Evolutionary conservation across 2,888 invertebrate species (phyloP).

Genomic region (Dilophus febrilis): DNA sequence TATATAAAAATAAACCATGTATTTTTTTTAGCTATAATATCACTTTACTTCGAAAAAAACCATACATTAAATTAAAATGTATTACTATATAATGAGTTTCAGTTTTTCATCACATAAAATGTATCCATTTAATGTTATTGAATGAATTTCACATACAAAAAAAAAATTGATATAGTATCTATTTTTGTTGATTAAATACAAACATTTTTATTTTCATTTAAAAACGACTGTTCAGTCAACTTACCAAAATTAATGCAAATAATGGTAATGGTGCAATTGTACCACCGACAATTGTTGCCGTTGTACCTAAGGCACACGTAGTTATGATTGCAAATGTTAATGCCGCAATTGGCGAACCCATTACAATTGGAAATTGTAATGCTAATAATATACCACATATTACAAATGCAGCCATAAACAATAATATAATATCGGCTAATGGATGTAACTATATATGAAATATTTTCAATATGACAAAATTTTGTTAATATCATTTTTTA

Average conservation of each 20-base stretch:
- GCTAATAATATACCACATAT: constrained; percentile 27
- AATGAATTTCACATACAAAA: background rate
- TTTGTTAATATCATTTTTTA: no score
- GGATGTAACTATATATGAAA: constrained; percentile 17
- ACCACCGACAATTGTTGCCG: constrained; percentile 27
- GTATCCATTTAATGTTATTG: background rate
- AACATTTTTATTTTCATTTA: background rate
- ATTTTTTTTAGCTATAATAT: no score
- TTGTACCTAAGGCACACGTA: constrained; percentile 26
- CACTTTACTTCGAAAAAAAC: no score
- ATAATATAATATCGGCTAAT: constrained; percentile 20
- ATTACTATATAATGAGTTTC: no score
- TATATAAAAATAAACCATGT: no score
- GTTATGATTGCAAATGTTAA: constrained; percentile 27
- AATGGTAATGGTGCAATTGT: constrained; percentile 37
- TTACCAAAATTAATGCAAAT: constrained; percentile 56
- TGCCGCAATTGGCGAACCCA: constrained; percentile 28
- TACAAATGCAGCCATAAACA: constrained; percentile 22
- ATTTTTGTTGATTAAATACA: background rate
- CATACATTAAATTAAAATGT: no score
- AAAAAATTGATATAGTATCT: background rate
- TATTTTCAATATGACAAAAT: no score
- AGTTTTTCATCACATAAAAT: background rate
- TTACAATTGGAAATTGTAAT: constrained; percentile 28
- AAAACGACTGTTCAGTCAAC: no score